These are phyloP conservation scores for Glaucidium brasilianum DNA, from an alignment of 2,113 vertebrate genomes.

Conservation along the genomic window DNA sequence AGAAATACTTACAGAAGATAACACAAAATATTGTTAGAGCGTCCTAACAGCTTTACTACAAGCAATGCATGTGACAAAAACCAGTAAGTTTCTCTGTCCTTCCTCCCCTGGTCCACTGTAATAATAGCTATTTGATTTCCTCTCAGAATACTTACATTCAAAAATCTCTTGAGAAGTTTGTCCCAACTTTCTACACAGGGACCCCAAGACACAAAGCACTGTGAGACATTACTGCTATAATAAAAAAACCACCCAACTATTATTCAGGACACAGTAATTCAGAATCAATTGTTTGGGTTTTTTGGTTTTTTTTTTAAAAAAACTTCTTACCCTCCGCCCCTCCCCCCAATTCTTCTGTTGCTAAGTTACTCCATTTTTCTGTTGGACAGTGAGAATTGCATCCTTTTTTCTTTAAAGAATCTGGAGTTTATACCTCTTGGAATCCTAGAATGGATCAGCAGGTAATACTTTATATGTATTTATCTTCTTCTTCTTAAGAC, in stretches of 20 bases:
- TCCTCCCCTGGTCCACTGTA: background rate
- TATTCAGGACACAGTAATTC: background rate
- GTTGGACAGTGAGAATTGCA: background rate
- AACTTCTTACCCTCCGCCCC: background rate
- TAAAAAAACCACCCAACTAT: rapidly evolving
- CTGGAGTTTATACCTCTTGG: background rate
- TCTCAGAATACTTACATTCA: background rate
- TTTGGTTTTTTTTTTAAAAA: background rate
- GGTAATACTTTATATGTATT: background rate
- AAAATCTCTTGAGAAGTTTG: background rate
- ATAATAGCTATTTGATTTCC: background rate
- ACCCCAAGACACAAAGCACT: background rate
- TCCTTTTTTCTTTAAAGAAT: background rate
- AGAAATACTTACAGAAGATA: background rate
- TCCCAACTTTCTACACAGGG: background rate
- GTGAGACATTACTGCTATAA: background rate
- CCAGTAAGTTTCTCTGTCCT: background rate
- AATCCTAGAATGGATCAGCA: background rate
- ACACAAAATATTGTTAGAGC: background rate
- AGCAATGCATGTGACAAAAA: background rate
- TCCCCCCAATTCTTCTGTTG: background rate
- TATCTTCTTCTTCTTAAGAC: background rate
- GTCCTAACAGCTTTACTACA: background rate
- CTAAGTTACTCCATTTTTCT: background rate
- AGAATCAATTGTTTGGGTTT: background rate